Evolutionary conservation across 2,797 vertebrate genomes (phyloP).

Genomic region (Rhadinocentrus ornatus): DNA sequence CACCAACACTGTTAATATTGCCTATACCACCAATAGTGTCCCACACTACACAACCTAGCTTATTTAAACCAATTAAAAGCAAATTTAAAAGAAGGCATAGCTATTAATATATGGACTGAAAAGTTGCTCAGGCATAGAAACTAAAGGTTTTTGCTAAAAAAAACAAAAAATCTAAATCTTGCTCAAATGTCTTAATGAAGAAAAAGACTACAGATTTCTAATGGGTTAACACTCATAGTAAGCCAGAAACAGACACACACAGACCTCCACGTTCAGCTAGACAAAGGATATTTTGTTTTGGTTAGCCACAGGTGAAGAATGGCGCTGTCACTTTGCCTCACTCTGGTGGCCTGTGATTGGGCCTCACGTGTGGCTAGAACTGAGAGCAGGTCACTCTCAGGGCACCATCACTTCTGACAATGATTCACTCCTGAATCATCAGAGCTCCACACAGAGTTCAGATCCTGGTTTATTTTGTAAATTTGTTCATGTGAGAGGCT

Average conservation of each 20-base stretch:
- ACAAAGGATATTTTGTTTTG: slow-evolving; percentile 17
- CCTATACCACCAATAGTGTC: neutral
- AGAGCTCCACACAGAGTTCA: slow-evolving; percentile 22
- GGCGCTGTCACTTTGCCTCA: slow-evolving; percentile 5
- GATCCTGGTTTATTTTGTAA: slow-evolving; percentile 4
- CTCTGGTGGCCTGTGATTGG: slow-evolving; percentile 4
- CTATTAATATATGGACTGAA: neutral
- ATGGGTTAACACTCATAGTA: neutral
- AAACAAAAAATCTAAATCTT: neutral
- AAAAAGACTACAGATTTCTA: neutral
- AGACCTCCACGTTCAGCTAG: neutral
- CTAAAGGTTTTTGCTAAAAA: neutral
- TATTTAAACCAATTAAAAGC: neutral
- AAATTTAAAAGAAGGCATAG: neutral
- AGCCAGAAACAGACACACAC: neutral
- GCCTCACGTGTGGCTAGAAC: neutral
- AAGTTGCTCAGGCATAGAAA: neutral
- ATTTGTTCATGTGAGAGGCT: slow-evolving; percentile 19
- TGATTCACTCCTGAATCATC: slow-evolving; percentile 16
- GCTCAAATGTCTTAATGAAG: neutral
- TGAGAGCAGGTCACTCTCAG: slow-evolving; percentile 12
- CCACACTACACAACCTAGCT: neutral
- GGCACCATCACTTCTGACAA: neutral
- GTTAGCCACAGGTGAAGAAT: neutral
- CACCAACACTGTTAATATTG: neutral